Base-by-base conservation (phyloP, 64 coral and sea anemone genomes). In the Stichodactyla mertensii region DNA sequence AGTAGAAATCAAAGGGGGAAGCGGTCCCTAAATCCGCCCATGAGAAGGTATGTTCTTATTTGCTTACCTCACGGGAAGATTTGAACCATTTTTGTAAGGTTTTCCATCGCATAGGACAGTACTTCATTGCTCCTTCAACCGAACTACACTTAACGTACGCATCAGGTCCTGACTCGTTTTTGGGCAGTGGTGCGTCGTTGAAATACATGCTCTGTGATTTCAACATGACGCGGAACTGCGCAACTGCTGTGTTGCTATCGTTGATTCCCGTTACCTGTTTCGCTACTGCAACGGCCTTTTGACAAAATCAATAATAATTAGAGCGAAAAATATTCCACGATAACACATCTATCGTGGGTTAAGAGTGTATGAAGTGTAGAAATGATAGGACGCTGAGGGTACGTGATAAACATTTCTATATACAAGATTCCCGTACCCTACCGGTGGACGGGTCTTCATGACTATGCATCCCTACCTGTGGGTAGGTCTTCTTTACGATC, bases 51-150 rank as follows among this genome's bases (percentile, higher is more conserved):
- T 27, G 6, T 31, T 74, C 24, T 26, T 26, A 27, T 13, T 1
- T 31, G 10, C 69, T 74, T 11, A 92, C 90, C 90, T 87, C 90
- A 24, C 85, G 83, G 1, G 90, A 87, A 7, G 62, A 59, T 51
- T 83, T 87, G 78, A 92, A 87, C 90, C 90, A 92, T 24, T 71
- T 92, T 28, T 87, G 90, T 36, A 92, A 83, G 11, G 90, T 58
- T 71, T 82, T 77, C 90, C 90, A 92, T 87, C 90, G 80, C 52
- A 61, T 67, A 24, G 90, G 90, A n/a, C 90, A 92, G 61, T 69
- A 86, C 8, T 60, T 83, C 62, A 14, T 87, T 0, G 90, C 90
- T 0, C 90, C 90, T 82, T 87, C 85, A 16, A 87, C 55, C 13
- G 85, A 55, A 78, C 51, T 92, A 61, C 90, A 92, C 0, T 16